Base-by-base conservation (phyloP, 2,113 vertebrate genomes). In the Barbus barbus region DNA sequence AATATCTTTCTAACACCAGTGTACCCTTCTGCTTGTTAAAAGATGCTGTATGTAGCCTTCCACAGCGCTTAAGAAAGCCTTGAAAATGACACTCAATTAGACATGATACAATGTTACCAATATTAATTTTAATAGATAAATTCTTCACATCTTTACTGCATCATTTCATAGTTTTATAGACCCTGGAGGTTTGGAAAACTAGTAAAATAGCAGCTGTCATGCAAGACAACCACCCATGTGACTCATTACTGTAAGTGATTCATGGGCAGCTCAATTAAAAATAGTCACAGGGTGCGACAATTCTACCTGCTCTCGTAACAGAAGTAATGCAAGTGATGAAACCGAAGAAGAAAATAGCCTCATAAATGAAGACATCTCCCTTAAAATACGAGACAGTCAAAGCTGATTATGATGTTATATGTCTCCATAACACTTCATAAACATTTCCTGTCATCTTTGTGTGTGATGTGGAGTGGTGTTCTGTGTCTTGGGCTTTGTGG, bases 281-380 rank as follows among this genome's bases (percentile, higher is more conserved):
- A 86, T 86, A 85, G 85, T 84, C 28, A 72, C 44, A 85, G 82
- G 71, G 84, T 81, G 83, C 80, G 67, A 75, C 83, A 24, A 73
- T 78, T 84, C 88, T 38, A 87, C 75, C 77, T n/a, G 75, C 41
- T 75, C 79, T 71, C 22, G 33, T 60, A 85, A 78, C 81, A 46
- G 44, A 75, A 77, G 65, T 46, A 71, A 56, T 72, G 67, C 5
- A 20, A 46, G 44, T 65, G 26, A 78, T 83, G 84, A 87, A 88
- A 82, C 63, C 33, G 26, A 56, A 88, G 76, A 86, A 48, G 80
- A 78, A 83, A 89, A 85, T 73, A 84, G 51, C 31, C 8, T 41
- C 63, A 20, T 58, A 76, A 89, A 83, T 7, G 18, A 33, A 73
- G 24, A 84, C 20, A 56, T 33, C 51, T 16, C 1, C 22, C 24